phyloP scores from a whole-genome alignment of 2,113 vertebrate genomes.

The Garra rufa region DNA sequence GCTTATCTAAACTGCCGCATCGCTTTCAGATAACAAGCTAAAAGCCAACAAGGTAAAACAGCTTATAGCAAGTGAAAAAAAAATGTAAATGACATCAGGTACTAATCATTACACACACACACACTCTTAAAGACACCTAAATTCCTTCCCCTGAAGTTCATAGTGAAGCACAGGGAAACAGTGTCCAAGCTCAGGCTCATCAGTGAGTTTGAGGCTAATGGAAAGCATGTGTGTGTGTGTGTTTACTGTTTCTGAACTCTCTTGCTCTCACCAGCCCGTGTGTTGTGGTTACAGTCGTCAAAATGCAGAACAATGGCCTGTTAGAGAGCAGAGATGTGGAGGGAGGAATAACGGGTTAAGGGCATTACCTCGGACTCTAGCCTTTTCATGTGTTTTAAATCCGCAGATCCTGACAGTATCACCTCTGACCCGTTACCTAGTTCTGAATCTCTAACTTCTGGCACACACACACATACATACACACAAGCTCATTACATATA shows the following conservation, averaged over 20 bases:
- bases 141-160: conserved; percentile 49
- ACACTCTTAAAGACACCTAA: conserved; percentile 6
- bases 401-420: conserved; percentile 27
- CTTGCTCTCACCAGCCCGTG: conserved; percentile 53
- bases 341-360: not conserved
- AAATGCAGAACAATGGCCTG: conserved; percentile 63
- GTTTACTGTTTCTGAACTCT: conserved; percentile 56
- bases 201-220: conserved; percentile 57
- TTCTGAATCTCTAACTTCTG: conserved; percentile 45
- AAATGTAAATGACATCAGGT: not conserved
- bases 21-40: not conserved
- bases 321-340: conserved; percentile 20
- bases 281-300: conserved; percentile 69
- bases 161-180: conserved; percentile 52
- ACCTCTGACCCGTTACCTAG: conserved; percentile 45
- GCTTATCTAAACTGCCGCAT: not conserved
- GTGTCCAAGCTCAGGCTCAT: conserved; percentile 49
- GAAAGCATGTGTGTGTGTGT: conserved; percentile 54
- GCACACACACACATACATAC: not conserved
- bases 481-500: not conserved
- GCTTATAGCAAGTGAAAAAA: not conserved
- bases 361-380: conserved; percentile 21
- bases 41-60: not conserved
- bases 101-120: not conserved
- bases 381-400: conserved; percentile 35